A percentile compares a stretch with the other conserved stretches of the same genome.
Conservation (phyloP, 2,113 vertebrate genomes). For the Phyllostomus hastatus region DNA sequence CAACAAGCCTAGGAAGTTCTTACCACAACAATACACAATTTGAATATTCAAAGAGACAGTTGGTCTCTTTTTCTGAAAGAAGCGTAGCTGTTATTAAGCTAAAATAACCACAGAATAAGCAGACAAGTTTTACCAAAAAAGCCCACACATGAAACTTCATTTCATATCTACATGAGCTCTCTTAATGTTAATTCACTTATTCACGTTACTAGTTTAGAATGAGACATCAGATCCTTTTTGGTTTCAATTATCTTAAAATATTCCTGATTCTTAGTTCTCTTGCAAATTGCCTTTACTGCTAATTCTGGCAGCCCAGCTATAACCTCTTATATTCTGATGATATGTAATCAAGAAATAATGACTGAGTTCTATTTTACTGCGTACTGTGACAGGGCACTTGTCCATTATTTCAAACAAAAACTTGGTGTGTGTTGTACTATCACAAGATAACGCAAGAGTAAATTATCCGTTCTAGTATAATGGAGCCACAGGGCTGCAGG, state of each 20-base stretch:
- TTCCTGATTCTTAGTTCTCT: neutral
- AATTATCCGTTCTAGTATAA: neutral
- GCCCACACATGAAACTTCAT: neutral
- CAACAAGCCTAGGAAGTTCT: neutral
- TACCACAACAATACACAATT: neutral
- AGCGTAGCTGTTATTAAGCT: neutral
- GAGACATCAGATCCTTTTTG: neutral
- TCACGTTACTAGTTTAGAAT: neutral
- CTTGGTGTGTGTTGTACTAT: neutral
- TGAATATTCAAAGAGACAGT: neutral
- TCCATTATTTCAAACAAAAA: neutral
- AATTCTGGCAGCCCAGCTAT: neutral
- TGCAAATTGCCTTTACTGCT: neutral
- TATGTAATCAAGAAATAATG: neutral
- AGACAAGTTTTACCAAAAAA: neutral
- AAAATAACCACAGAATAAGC: neutral
- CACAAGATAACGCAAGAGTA: neutral
- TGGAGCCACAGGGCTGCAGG: accelerated
- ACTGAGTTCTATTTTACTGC: neutral
- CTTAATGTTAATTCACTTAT: neutral
- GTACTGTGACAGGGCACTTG: neutral
- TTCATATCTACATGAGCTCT: neutral
- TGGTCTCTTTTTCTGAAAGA: neutral
- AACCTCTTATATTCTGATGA: neutral
- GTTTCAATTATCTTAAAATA: neutral